A percentile compares a stretch with the other conserved stretches of the same genome.
These are phyloP conservation scores for Etia nguti DNA, from an alignment of 2,113 vertebrate genomes.

Conservation along the genomic window DNA sequence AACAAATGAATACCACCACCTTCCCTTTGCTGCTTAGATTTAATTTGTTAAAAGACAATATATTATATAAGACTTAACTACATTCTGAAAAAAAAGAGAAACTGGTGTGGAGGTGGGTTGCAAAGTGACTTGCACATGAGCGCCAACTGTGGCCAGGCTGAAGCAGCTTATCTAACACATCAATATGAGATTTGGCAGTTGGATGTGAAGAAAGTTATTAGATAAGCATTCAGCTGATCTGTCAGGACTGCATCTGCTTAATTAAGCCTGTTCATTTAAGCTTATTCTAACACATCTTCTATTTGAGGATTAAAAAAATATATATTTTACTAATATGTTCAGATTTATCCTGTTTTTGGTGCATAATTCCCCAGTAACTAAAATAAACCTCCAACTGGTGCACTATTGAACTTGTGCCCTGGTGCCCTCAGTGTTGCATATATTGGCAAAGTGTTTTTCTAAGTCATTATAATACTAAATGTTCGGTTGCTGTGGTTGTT, in stretches of 20 bases:
- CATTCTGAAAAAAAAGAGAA: not conserved
- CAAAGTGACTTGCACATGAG: not conserved
- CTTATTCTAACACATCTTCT: not conserved
- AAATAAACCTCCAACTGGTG: not conserved
- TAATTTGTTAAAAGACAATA: not conserved
- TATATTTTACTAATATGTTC: not conserved
- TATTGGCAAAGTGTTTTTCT: not conserved
- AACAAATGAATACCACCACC: not conserved
- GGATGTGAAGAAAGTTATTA: not conserved
- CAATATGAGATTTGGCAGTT: not conserved
- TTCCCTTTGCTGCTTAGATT: not conserved
- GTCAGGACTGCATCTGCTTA: not conserved
- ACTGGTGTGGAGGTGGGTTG: not conserved
- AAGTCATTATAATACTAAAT: not conserved
- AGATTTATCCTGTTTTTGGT: not conserved
- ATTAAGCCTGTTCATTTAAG: not conserved
- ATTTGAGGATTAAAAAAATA: not conserved
- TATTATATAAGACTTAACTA: not conserved
- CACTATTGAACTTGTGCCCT: not conserved
- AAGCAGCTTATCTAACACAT: not conserved
- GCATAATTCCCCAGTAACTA: not conserved
- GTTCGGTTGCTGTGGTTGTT: not conserved
- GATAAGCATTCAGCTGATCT: not conserved
- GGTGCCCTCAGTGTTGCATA: not conserved
- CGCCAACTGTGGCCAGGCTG: not conserved